Percentiles rank a stretch among this genome's conserved stretches.
Evolutionary conservation across 2,797 vertebrate species (phyloP).

Genomic region (Acrossocheilus wenchowensis): DNA sequence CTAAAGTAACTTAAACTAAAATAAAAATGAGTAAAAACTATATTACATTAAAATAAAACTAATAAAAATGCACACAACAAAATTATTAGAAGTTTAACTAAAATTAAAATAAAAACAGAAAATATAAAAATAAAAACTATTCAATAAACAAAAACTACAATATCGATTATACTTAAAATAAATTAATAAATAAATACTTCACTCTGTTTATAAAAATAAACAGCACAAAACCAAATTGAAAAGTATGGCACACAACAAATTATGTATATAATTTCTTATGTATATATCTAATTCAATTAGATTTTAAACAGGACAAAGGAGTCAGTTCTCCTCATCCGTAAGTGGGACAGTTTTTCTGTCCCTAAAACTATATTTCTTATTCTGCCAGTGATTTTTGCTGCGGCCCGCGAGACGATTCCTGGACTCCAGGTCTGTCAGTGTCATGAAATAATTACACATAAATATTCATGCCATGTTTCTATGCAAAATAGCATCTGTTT

Average conservation of each 20-base stretch:
- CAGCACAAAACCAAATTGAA: neutral
- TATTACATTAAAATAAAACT: neutral
- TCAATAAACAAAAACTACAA: neutral
- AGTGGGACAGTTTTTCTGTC: conserved; percentile 16
- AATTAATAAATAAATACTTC: too few relatives aligned
- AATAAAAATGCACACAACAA: neutral
- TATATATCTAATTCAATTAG: neutral
- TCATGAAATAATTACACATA: conserved; percentile 85
- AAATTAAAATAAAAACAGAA: neutral
- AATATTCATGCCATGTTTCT: conserved; percentile 90
- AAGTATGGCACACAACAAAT: neutral
- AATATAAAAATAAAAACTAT: neutral
- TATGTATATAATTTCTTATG: neutral
- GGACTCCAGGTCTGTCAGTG: conserved; percentile 75
- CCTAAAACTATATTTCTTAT: conserved; percentile 31
- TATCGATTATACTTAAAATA: neutral
- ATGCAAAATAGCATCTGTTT: conserved; percentile 95
- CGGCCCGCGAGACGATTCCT: conserved; percentile 47
- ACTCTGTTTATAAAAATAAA: neutral
- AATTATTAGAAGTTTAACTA: too few relatives aligned
- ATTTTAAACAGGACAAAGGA: neutral
- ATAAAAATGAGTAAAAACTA: neutral
- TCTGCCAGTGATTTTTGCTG: neutral
- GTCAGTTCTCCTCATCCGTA: conserved; percentile 8
- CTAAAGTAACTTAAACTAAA: neutral